Conservation (phyloP, 2,113 vertebrate species). For the Meles meles region DNA sequence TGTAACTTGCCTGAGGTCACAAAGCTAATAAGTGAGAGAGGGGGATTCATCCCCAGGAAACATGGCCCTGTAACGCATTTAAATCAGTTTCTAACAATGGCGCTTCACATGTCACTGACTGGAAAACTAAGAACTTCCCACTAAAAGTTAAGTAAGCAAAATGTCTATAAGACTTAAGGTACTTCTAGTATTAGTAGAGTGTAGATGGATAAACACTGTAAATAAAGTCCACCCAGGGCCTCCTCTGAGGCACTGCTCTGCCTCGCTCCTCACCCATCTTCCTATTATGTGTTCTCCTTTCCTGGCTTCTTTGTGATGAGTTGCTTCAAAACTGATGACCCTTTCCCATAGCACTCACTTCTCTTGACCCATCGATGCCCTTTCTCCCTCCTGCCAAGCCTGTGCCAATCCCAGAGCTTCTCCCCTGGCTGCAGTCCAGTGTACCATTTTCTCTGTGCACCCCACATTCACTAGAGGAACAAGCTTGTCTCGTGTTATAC, state of each 20-base stretch:
- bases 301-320: not conserved
- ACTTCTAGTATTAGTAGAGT: not conserved
- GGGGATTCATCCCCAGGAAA: not conserved
- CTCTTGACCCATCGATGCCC: not conserved
- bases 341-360: not conserved
- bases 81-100: not conserved
- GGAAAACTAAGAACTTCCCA: not conserved
- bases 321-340: not conserved
- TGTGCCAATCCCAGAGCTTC: not conserved
- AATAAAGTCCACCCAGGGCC: not conserved
- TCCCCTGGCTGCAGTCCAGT: not conserved
- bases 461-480: not conserved
- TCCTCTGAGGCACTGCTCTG: not conserved
- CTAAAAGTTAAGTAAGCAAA: not conserved
- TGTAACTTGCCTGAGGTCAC: not conserved
- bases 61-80: not conserved
- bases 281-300: not conserved
- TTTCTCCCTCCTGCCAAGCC: not conserved
- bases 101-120: not conserved
- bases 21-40: not conserved
- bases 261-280: not conserved
- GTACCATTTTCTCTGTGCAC: not conserved
- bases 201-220: not conserved
- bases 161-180: not conserved
- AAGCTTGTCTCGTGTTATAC: not conserved